A percentile compares a stretch with the other conserved stretches of the same genome.
phyloP scores from a whole-genome alignment of 2,797 vertebrate genomes.

The Sebastes nivosus region DNA sequence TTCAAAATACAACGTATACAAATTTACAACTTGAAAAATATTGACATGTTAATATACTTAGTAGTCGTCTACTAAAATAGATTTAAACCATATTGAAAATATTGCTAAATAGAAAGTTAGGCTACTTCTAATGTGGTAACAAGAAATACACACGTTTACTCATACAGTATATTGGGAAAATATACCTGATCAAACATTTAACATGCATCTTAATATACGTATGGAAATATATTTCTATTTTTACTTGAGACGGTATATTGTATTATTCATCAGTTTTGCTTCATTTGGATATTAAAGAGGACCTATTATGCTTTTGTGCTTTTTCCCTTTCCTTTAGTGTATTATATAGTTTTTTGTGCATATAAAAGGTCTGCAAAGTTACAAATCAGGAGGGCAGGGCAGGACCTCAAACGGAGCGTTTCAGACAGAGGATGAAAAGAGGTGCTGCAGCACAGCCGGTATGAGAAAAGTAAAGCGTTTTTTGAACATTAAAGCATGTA shows the following conservation, averaged over 20 bases:
- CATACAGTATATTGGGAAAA: not conserved
- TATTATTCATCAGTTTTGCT: not conserved
- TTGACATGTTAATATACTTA: not conserved
- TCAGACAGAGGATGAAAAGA: not conserved
- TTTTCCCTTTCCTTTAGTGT: no score
- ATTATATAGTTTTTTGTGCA: accelerated
- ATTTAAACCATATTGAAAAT: not conserved
- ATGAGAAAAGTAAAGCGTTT: not conserved
- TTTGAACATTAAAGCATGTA: not conserved
- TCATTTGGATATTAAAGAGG: not conserved
- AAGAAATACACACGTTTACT: not conserved
- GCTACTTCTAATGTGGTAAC: not conserved
- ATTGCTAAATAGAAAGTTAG: not conserved
- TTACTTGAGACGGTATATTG: not conserved
- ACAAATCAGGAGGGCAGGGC: no score
- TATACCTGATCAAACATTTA: not conserved
- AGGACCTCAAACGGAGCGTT: not conserved
- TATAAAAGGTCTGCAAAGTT: no score
- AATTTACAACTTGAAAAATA: not conserved
- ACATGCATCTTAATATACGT: not conserved
- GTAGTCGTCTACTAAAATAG: not conserved
- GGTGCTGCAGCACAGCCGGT: not conserved
- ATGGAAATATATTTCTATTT: not conserved
- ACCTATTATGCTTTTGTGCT: no score
- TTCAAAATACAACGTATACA: not conserved